phyloP scores from a whole-genome alignment of 2,113 vertebrate genomes.

The Corythornis madagascariensis region DNA sequence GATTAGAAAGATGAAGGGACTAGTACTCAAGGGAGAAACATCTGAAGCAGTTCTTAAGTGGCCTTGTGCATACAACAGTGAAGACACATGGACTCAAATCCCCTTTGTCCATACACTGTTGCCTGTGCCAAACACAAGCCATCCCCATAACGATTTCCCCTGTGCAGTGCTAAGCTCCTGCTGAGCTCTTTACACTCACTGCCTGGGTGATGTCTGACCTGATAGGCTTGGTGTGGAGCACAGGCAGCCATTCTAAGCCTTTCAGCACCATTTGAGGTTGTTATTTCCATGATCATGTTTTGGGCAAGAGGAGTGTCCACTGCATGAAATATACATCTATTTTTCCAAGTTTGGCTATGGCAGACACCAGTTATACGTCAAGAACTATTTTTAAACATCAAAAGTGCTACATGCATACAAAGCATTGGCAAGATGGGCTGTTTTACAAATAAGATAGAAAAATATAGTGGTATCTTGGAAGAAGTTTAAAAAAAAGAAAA shows the following conservation, averaged over 20 bases:
- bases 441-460: background rate
- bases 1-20: background rate
- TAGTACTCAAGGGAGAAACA: background rate
- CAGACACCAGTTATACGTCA: background rate
- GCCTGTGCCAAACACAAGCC: background rate
- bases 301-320: background rate
- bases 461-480: background rate
- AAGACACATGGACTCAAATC: fast-evolving
- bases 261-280: background rate
- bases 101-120: fast-evolving
- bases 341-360: background rate
- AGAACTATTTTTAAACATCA: background rate
- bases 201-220: fast-evolving
- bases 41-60: background rate
- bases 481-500: background rate
- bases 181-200: fast-evolving
- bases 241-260: background rate
- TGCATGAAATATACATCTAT: background rate
- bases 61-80: background rate
- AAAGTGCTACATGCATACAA: background rate
- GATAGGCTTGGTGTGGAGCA: background rate
- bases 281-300: fast-evolving
- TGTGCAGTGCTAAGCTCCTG: fast-evolving
- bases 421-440: background rate
- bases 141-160: fast-evolving